Conservation (phyloP, 30 jellyfish, hydroid and myxozoan genomes). For the Sanderia malayensis region DNA sequence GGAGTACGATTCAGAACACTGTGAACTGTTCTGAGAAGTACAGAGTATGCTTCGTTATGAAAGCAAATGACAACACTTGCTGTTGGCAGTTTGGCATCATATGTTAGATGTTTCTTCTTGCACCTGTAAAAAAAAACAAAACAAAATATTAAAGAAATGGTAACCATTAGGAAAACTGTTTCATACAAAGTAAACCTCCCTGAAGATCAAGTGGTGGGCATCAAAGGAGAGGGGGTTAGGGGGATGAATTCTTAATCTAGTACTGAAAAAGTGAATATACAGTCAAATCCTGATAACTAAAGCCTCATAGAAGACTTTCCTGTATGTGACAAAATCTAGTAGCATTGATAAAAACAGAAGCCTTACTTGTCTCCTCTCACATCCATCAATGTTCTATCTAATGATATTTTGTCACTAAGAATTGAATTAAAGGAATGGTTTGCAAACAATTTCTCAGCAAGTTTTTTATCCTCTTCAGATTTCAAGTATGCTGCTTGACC, state of each 20-base stretch:
- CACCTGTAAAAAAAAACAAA: conserved; percentile 59
- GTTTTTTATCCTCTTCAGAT: conserved; percentile 64
- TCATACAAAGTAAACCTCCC: too few relatives aligned
- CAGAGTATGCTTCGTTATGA: conserved; percentile 93
- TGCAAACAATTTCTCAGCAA: conserved; percentile 78
- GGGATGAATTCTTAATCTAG: too few relatives aligned
- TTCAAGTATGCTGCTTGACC: conserved; percentile 84
- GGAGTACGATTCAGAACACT: conserved; percentile 95
- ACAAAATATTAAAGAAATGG: neutral
- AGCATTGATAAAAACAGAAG: too few relatives aligned
- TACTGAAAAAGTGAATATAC: too few relatives aligned
- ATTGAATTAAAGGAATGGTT: conserved; percentile 94
- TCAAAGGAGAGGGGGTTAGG: too few relatives aligned
- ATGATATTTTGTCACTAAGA: conserved; percentile 85
- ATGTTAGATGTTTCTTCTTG: conserved; percentile 59
- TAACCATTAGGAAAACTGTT: too few relatives aligned
- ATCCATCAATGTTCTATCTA: conserved; percentile 84
- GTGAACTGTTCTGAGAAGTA: conserved; percentile 83
- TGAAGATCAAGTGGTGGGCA: too few relatives aligned
- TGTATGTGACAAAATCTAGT: too few relatives aligned
- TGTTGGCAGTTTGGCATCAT: conserved; percentile 83
- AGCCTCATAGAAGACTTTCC: too few relatives aligned
- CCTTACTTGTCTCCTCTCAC: conserved; percentile 92
- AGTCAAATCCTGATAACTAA: too few relatives aligned
- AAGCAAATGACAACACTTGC: conserved; percentile 96